Evolutionary conservation across 2,797 vertebrate species (phyloP).

Genomic region (Gallirallus australis): DNA sequence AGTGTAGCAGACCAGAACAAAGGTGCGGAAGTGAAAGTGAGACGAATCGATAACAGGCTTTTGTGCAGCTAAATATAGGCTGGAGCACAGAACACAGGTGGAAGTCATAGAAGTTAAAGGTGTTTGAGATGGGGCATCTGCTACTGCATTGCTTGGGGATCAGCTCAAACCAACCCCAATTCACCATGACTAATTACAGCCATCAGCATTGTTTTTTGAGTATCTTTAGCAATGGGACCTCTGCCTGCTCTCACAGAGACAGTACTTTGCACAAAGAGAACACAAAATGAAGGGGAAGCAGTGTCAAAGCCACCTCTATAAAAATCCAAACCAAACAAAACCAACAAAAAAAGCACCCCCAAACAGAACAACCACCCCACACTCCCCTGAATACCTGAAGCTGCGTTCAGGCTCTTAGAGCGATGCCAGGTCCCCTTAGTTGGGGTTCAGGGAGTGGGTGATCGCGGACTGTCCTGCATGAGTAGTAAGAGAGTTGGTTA

Average conservation of each 20-base stretch:
- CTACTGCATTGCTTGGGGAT: background rate
- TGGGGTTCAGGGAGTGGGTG: background rate
- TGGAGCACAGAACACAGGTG: background rate
- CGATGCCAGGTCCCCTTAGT: no score
- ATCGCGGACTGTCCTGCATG: background rate
- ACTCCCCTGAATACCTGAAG: rapidly evolving
- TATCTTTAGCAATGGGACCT: background rate
- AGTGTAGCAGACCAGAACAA: background rate
- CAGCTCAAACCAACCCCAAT: background rate
- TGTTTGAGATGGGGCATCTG: background rate
- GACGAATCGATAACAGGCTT: background rate
- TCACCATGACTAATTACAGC: background rate
- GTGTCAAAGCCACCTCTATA: background rate
- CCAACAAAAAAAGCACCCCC: background rate
- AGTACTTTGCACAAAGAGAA: background rate
- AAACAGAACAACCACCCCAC: rapidly evolving
- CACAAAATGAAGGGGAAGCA: background rate
- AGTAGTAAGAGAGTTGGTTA: background rate
- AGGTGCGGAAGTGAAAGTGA: background rate
- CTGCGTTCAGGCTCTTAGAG: background rate
- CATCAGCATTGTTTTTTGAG: background rate
- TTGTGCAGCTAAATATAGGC: background rate
- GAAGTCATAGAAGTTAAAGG: background rate
- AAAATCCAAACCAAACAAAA: background rate
- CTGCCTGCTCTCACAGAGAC: background rate